phyloP scores from a whole-genome alignment of 1,140 invertebrate species.

The Aphelenchoides fujianensis region DNA sequence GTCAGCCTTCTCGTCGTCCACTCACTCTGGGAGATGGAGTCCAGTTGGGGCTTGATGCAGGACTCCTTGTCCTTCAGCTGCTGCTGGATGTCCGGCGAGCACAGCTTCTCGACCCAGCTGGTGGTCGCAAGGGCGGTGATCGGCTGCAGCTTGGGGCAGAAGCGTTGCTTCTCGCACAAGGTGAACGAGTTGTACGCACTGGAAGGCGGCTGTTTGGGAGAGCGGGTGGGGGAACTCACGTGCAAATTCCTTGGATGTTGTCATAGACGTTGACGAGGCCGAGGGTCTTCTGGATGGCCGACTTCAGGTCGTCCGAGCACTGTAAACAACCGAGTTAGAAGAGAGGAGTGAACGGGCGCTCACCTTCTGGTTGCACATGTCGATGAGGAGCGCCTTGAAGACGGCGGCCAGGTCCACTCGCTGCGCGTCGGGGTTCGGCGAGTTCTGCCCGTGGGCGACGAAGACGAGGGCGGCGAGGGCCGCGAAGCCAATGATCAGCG shows the following conservation, averaged over 20 bases:
- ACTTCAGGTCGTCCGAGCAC: not conserved
- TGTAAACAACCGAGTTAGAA: too few species aligned
- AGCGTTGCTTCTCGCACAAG: not conserved
- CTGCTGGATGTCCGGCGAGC: not conserved
- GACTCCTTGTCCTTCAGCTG: not conserved
- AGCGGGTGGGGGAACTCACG: constrained; percentile 1
- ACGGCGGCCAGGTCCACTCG: constrained; percentile 1
- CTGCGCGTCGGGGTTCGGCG: not conserved
- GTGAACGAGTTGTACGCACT: not conserved
- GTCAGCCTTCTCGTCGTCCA: too few species aligned
- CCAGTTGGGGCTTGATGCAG: not conserved
- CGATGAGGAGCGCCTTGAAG: not conserved
- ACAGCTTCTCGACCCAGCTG: not conserved
- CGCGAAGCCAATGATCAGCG: not conserved
- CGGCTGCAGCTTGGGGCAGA: not conserved
- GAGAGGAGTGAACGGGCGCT: too few species aligned
- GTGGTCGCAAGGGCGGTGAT: not conserved
- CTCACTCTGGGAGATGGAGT: not conserved
- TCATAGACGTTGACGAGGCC: not conserved
- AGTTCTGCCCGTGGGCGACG: not conserved
- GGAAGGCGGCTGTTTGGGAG: not conserved
- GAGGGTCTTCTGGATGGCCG: not conserved
- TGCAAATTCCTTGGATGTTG: not conserved
- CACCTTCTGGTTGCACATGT: not conserved
- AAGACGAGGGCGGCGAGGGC: not conserved